Conservation (phyloP, 2,797 vertebrate species). For the Avahi laniger region DNA sequence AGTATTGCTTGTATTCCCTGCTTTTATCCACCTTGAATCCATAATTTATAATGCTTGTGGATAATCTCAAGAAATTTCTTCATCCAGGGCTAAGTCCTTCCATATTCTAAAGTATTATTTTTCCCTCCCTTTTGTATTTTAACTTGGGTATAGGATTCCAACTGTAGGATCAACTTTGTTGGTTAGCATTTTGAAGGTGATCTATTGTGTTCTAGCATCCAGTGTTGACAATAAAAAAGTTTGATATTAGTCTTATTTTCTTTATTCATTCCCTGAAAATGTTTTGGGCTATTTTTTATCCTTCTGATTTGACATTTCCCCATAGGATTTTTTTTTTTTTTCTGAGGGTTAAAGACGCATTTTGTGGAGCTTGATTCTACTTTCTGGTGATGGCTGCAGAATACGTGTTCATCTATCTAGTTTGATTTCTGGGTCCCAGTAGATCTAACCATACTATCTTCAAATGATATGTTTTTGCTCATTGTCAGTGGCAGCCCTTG, state of each 20-base stretch:
- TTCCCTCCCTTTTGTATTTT: neutral
- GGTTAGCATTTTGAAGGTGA: neutral
- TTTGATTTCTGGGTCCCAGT: neutral
- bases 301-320: neutral
- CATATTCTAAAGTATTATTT: neutral
- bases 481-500: neutral
- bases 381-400: neutral
- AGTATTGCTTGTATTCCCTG: neutral
- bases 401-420: neutral
- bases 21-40: neutral
- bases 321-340: neutral
- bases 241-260: neutral
- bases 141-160: neutral
- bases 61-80: neutral
- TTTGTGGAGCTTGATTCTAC: neutral
- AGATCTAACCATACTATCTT: neutral
- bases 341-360: neutral
- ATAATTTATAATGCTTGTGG: neutral
- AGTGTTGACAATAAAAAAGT: neutral
- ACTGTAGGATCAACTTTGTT: neutral
- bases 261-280: slow-evolving; percentile 24
- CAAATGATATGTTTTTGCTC: neutral
- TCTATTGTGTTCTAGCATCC: neutral
- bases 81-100: neutral
- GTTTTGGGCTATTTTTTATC: neutral